Percentiles rank a stretch among this genome's conserved stretches.
Evolutionary conservation across 2,888 invertebrate species (phyloP).

Genomic region (Dasypogon diadema): DNA sequence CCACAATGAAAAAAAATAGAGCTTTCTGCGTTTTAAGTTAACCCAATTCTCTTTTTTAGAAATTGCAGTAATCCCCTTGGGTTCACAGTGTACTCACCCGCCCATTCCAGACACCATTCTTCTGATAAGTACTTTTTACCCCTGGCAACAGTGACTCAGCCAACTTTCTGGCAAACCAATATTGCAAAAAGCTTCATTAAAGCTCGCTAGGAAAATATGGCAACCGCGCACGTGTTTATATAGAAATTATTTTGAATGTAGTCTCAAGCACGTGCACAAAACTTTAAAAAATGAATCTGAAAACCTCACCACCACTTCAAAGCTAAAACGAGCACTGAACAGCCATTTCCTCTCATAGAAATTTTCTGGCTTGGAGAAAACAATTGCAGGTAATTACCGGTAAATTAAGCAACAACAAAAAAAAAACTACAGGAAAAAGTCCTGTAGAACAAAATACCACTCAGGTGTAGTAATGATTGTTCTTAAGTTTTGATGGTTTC

Average conservation of each 20-base stretch:
- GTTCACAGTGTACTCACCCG: neutral
- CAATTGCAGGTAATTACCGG: conserved; percentile 35
- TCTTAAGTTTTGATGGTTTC: neutral
- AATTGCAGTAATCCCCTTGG: neutral
- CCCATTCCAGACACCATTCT: neutral
- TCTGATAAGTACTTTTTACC: conserved; percentile 13
- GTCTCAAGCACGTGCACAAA: conserved; percentile 26
- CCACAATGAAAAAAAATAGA: neutral
- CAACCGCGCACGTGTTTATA: conserved; percentile 12
- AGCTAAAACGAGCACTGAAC: neutral
- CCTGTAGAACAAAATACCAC: neutral
- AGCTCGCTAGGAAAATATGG: conserved; percentile 17
- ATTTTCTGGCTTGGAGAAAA: neutral
- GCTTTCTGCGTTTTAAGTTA: neutral
- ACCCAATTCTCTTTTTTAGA: neutral
- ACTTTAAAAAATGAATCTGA: conserved; percentile 7
- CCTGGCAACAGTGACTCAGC: conserved; percentile 27
- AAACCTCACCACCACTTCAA: neutral
- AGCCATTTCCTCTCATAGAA: conserved; percentile 4
- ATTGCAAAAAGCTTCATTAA: conserved; percentile 15
- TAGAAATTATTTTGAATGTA: neutral
- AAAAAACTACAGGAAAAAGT: neutral
- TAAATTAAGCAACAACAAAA: neutral
- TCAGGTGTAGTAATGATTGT: neutral
- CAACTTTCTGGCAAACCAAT: neutral